Conservation (phyloP, 2,113 vertebrate genomes). For the Merops nubicus region DNA sequence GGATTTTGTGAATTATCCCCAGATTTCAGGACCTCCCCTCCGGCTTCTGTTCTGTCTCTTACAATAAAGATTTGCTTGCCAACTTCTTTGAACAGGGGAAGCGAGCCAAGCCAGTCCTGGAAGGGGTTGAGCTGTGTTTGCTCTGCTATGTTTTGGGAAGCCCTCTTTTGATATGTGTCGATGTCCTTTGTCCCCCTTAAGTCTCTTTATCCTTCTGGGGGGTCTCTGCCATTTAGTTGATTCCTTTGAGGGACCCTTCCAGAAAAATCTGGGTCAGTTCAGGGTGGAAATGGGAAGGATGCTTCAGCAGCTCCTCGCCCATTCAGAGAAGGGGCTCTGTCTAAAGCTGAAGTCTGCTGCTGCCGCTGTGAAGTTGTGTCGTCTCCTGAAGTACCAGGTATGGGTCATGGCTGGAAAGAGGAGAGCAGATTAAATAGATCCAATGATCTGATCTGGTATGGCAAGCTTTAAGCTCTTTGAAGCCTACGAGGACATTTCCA, state of each 20-base stretch:
- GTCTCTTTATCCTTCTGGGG: neutral
- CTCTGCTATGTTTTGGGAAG: constrained; percentile 43
- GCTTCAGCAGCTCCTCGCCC: neutral
- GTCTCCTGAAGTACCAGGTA: constrained; percentile 36
- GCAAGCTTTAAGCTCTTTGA: constrained; percentile 65
- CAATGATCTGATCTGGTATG: constrained; percentile 56
- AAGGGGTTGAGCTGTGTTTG: constrained; percentile 53
- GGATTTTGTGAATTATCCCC: constrained; percentile 61
- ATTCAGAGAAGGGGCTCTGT: neutral
- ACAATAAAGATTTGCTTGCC: constrained; percentile 65
- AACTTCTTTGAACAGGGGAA: constrained; percentile 56
- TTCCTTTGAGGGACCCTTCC: neutral
- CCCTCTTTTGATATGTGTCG: constrained; percentile 6
- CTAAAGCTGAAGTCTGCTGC: neutral
- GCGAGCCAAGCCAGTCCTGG: constrained; percentile 51
- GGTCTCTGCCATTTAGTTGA: neutral
- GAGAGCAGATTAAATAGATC: constrained; percentile 42
- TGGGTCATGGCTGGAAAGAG: constrained; percentile 16
- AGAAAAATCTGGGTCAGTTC: neutral
- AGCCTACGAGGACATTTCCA: constrained; percentile 62
- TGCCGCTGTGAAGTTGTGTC: neutral
- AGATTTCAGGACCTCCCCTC: constrained; percentile 63
- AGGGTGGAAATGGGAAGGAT: neutral
- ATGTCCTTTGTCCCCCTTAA: constrained; percentile 31
- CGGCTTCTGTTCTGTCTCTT: constrained; percentile 68